Percentiles rank a stretch among this genome's conserved stretches.
Evolutionary conservation across 2,113 vertebrate genomes (phyloP).

Genomic region (Pseudorasbora parva): DNA sequence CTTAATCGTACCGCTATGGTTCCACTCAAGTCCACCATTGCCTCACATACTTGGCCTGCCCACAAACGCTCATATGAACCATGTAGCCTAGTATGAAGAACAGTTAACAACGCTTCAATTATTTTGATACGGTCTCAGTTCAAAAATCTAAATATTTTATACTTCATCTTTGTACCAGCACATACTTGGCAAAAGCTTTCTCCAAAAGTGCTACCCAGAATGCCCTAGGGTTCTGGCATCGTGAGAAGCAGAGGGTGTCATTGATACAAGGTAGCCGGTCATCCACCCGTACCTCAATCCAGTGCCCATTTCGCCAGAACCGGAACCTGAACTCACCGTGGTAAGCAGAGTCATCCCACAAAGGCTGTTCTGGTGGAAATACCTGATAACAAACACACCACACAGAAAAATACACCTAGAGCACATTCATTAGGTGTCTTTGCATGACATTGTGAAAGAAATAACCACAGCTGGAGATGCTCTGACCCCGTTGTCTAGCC

Average conservation of each 20-base stretch:
- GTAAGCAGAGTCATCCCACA: constrained; percentile 84
- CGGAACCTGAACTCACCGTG: constrained; percentile 83
- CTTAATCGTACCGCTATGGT: constrained; percentile 89
- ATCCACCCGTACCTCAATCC: constrained; percentile 89
- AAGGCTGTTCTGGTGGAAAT: constrained; percentile 84
- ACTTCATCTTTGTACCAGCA: not conserved
- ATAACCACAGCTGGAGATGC: not conserved
- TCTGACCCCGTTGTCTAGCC: too few species aligned
- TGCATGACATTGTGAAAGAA: not conserved
- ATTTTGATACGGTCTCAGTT: not conserved
- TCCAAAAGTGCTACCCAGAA: constrained; percentile 95
- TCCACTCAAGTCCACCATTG: constrained; percentile 91
- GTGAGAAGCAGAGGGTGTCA: constrained; percentile 90
- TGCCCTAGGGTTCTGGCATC: constrained; percentile 83
- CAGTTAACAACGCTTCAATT: not conserved
- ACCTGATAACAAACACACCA: constrained; percentile 73
- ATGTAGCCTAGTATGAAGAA: constrained; percentile 76
- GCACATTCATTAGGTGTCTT: not conserved
- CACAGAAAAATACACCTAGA: not conserved
- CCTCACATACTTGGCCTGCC: constrained; percentile 95
- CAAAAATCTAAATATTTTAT: not conserved
- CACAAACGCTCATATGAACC: constrained; percentile 91
- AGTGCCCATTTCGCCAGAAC: constrained; percentile 89
- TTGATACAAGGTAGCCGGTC: constrained; percentile 90
- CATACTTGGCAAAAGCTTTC: constrained; percentile 97